Percentiles rank a stretch among this genome's conserved stretches.
Evolutionary conservation across 2,888 invertebrate species (phyloP).

Genomic region (Melieria picta): DNA sequence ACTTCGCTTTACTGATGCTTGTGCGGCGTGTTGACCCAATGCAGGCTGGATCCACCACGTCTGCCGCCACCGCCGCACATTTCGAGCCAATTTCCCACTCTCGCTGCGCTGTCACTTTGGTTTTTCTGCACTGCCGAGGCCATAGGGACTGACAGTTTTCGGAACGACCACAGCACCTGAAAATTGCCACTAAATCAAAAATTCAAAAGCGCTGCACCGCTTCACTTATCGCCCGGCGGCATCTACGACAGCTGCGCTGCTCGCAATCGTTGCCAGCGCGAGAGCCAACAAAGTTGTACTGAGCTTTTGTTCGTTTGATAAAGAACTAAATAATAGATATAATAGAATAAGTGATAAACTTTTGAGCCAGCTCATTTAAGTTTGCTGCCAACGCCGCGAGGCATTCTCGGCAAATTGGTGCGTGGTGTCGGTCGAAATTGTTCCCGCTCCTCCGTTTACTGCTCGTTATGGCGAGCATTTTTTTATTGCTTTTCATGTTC

Average conservation of each 20-base stretch:
- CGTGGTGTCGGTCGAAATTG: not conserved
- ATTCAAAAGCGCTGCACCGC: not conserved
- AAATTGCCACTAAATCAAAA: not conserved
- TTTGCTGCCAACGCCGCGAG: not conserved
- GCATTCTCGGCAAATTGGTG: not conserved
- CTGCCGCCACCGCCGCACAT: too few relatives aligned
- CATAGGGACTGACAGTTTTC: too few relatives aligned
- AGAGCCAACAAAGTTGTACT: too few relatives aligned
- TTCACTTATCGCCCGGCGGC: not conserved
- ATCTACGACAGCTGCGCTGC: too few relatives aligned
- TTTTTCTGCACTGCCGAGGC: too few relatives aligned
- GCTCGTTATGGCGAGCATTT: not conserved
- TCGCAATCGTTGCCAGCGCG: too few relatives aligned
- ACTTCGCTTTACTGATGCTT: too few relatives aligned
- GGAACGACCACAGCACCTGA: not conserved
- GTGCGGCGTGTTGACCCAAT: too few relatives aligned
- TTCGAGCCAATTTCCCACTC: too few relatives aligned
- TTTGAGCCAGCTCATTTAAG: not conserved
- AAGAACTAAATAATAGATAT: slow-evolving; percentile 32
- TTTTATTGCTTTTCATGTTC: not conserved
- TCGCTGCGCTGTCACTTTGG: too few relatives aligned
- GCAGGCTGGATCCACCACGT: too few relatives aligned
- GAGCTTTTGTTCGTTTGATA: slow-evolving; percentile 9
- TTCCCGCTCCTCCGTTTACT: not conserved
- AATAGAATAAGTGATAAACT: slow-evolving; percentile 32